Evolutionary conservation across 2,797 vertebrate species (phyloP).

Genomic region (Chromobotia macracanthus): DNA sequence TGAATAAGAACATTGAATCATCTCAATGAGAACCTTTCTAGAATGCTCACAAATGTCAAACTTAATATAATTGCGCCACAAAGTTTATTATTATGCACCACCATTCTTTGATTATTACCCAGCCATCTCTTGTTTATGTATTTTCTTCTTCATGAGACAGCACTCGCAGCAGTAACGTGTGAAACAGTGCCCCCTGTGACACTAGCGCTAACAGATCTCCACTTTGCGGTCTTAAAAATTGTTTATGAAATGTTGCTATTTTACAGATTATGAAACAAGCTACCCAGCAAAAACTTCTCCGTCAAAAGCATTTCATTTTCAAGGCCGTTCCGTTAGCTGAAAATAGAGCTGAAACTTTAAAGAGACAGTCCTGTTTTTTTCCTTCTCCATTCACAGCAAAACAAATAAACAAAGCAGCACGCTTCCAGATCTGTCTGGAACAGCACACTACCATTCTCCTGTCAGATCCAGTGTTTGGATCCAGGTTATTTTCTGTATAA

Average conservation of each 20-base stretch:
- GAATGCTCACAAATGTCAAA: background rate
- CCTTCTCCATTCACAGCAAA: background rate
- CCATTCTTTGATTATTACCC: too few species aligned
- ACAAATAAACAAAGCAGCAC: background rate
- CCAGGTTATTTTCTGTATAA: background rate
- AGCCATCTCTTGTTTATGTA: constrained; percentile 50
- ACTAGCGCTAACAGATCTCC: background rate
- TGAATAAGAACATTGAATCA: background rate
- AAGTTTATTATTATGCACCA: too few species aligned
- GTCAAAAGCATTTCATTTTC: background rate
- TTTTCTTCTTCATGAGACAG: constrained; percentile 60
- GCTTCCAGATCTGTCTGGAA: background rate
- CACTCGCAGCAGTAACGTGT: constrained; percentile 49
- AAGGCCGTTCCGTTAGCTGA: background rate
- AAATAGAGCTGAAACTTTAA: background rate
- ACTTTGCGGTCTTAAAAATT: background rate
- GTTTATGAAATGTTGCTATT: background rate
- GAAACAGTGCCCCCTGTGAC: constrained; percentile 75
- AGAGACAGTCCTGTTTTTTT: background rate
- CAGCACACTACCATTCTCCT: background rate
- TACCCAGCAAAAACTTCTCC: too few species aligned
- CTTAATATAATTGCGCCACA: too few species aligned
- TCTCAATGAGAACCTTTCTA: background rate
- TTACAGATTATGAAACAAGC: background rate
- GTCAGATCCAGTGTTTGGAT: background rate